Base-by-base conservation (phyloP, 1,140 invertebrate genomes). In the Apocrypta bakeri region DNA sequence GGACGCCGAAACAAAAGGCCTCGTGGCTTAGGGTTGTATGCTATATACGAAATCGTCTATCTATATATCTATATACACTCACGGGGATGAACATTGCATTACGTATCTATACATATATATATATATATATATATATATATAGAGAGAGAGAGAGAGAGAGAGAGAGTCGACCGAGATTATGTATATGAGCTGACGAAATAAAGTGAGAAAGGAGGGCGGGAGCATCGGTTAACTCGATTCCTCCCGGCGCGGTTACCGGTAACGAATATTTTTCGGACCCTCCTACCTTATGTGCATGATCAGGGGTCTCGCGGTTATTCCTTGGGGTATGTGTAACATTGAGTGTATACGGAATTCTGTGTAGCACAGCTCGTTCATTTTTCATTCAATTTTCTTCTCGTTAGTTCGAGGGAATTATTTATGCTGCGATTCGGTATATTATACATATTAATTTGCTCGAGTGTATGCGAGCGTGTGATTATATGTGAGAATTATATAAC, bases 221-320 rank as follows among this genome's bases (percentile, higher is more conserved):
- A 79, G 63, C 83, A 72, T 63, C 74, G 69, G 81, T 85, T 86
- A 88, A 88, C 80, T 86, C 64, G 82, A 88, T 88, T 88, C 79
- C 29, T 85, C 81, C 40, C 33, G 64, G 40, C 74, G 14, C n/a
- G 9, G 31, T 4, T 24, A 81, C 72, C 24, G 56, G 48, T 81
- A 66, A 64, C 31, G 25, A 75, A 81, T 81, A 74, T 27, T 61
- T 85, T 83, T 48, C 63, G 48, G 68, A 72, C 73, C 82, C 76
- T 71, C 72, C 76, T 81, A 86, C 79, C 81, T 82, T 84, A 77
- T 72, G 75, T 17, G 40, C 25, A 25, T 12, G 25, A 17, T 29
- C 24, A 66, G n/a, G 69, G 21, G 72, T 83, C 25, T 42, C 78
- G 29, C 24, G 75, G 17, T 64, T 76, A 56, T 77, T 66, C 63